Evolutionary conservation across 2,888 invertebrate genomes (phyloP).

Genomic region (Aquatica leii): DNA sequence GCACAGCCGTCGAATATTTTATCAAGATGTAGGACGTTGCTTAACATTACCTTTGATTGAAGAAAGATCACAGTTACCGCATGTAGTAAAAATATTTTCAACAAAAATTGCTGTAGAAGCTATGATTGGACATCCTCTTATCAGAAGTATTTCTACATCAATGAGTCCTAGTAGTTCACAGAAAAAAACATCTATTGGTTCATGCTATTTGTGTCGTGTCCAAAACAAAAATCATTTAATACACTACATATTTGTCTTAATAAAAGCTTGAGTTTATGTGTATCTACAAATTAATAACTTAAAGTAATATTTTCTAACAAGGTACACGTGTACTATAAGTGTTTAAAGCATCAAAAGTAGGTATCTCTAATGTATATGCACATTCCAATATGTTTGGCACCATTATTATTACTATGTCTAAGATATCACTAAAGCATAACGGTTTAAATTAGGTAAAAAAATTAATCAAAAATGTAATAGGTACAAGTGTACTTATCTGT

Average conservation of each 20-base stretch:
- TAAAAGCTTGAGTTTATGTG: too few relatives aligned
- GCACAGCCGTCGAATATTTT: constrained; percentile 14
- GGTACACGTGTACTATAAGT: too few relatives aligned
- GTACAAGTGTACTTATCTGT: too few relatives aligned
- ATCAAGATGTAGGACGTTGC: constrained; percentile 15
- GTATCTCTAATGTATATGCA: neutral
- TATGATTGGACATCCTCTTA: constrained; percentile 11
- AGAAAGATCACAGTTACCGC: constrained; percentile 7
- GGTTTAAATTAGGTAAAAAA: too few relatives aligned
- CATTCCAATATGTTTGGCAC: neutral
- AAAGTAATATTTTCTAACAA: too few relatives aligned
- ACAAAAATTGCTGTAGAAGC: constrained; percentile 12
- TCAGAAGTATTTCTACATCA: neutral
- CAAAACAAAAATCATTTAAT: constrained; percentile 7
- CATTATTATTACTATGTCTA: neutral
- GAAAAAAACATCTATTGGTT: constrained; percentile 3
- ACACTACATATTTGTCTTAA: too few relatives aligned
- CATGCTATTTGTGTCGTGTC: constrained; percentile 4
- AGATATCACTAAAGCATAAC: neutral
- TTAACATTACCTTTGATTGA: constrained; percentile 11
- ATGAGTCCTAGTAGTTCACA: neutral
- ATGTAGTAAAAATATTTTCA: constrained; percentile 10
- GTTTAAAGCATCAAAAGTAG: too few relatives aligned
- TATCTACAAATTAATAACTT: too few relatives aligned
- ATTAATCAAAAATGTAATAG: too few relatives aligned